phyloP scores from a whole-genome alignment of 2,888 invertebrate genomes.

The Pilophorus perplexus region DNA sequence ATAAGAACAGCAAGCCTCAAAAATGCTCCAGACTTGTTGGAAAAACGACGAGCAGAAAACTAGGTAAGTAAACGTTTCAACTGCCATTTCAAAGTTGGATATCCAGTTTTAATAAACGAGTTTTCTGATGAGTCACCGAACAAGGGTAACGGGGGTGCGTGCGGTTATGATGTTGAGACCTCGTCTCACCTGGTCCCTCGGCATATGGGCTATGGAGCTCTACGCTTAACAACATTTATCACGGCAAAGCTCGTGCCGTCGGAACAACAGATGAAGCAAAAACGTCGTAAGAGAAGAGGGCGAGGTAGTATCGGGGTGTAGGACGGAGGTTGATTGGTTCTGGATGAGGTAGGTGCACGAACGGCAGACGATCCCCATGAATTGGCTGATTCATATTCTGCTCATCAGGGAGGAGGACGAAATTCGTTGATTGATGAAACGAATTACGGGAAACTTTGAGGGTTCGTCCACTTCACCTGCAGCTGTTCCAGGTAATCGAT shows the following conservation, averaged over 20 bases:
- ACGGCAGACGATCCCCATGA: constrained; percentile 23
- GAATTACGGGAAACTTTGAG: constrained; percentile 28
- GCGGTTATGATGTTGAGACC: constrained; percentile 10
- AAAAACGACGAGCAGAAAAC: no score
- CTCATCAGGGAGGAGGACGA: constrained; percentile 33
- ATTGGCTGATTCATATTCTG: constrained; percentile 41
- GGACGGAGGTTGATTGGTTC: constrained; percentile 32
- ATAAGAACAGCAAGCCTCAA: no score
- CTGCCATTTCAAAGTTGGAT: no score
- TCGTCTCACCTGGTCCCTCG: constrained; percentile 36
- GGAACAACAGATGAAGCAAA: constrained; percentile 33
- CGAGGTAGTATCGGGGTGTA: background rate
- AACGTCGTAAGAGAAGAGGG: background rate
- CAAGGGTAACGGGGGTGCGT: constrained; percentile 9
- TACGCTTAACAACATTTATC: constrained; percentile 36
- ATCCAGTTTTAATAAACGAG: no score
- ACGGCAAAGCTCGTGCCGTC: constrained; percentile 40
- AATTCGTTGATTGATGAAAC: constrained; percentile 32
- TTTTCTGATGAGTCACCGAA: constrained; percentile 26
- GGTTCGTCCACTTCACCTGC: no score
- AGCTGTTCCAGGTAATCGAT: no score
- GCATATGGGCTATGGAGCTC: constrained; percentile 27
- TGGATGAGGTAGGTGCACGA: constrained; percentile 14
- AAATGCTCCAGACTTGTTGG: no score
- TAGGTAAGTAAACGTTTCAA: no score